Evolutionary conservation across 2,797 vertebrate genomes (phyloP), one percentile per base, ranked within the genome.

Genomic region (Monodelphis domestica): DNA sequence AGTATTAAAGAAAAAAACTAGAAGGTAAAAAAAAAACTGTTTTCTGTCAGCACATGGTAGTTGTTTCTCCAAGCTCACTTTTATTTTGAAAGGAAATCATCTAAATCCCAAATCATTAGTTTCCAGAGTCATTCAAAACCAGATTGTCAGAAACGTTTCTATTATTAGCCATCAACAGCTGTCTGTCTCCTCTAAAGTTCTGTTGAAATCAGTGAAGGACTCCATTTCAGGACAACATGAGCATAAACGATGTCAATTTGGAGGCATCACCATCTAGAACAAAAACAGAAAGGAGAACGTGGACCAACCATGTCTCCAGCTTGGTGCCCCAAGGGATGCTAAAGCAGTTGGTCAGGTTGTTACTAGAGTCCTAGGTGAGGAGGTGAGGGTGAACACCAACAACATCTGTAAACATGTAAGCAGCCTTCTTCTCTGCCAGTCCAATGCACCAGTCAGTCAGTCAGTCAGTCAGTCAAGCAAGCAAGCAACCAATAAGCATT

Each of bases 1-100:
- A 94, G 97, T 95, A 95, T 88, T 93, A 95, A 95, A 91, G 93
- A 94, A 93, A 93, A 91, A 59, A 95, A 92, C 29, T 33, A 95
- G 84, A 94, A 57, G 52, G 90, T 93, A 93, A 94, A 52, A 96
- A 52, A 96, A 95, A 78, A 84, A 45, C 70, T 88, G 63, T 90
- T 95, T 96, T 95, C 63, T 38, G 88, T 91, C 84, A n/a, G 59
- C 63, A 89, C 84, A 89, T 88, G 84, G 89, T 92, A 78, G 91
- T 33, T 94, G 78, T 95, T 90, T 59, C 90, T 91, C 93, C 63
- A 91, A 94, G 89, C 78, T 54, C 4, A 56, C 95, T 97, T 95
- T 89, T 95, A 95, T 50, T 94, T 94, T 56, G 53, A 94, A 56
- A 95, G 51, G 87, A 95, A 95, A 91, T 91, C 29, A 24, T 84